These are phyloP conservation scores for Lutjanus erythropterus DNA, from an alignment of 2,113 vertebrate species.

Conservation along the genomic window DNA sequence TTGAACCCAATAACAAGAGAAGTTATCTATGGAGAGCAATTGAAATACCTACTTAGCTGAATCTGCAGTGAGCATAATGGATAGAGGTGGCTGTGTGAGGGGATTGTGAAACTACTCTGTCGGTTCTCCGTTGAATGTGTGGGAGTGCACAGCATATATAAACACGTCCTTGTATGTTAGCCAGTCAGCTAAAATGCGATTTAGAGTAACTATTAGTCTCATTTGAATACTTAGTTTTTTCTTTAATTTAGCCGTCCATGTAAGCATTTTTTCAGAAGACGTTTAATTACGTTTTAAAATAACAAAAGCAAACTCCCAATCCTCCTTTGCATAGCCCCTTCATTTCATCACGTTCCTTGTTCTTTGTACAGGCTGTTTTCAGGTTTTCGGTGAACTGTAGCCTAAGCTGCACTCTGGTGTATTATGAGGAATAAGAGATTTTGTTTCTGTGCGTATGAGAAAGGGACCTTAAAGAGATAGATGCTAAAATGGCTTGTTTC, in stretches of 20 bases:
- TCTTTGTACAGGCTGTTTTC: not conserved
- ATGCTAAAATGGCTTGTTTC: no score
- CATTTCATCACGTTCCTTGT: not conserved
- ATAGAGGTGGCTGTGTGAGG: not conserved
- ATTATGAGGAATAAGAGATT: not conserved
- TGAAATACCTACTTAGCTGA: conserved; percentile 49
- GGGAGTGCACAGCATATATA: not conserved
- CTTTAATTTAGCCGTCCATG: not conserved
- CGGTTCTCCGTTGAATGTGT: conserved; percentile 20
- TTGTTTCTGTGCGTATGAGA: not conserved
- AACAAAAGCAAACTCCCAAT: not conserved
- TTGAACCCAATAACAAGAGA: conserved; percentile 61
- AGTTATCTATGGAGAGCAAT: conserved; percentile 53
- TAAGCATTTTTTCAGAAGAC: conserved; percentile 27
- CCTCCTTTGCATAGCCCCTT: not conserved
- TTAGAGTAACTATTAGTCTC: not conserved
- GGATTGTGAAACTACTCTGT: conserved; percentile 20
- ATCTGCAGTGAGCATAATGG: conserved; percentile 39
- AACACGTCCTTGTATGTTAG: not conserved
- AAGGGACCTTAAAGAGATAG: no score
- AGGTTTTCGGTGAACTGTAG: not conserved
- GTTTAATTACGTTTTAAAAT: conserved; percentile 8
- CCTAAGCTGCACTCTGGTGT: not conserved
- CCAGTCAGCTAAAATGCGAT: conserved; percentile 15
- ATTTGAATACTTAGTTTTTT: not conserved